phyloP scores from a whole-genome alignment of 2,113 vertebrate genomes.

The Asarcornis scutulata region DNA sequence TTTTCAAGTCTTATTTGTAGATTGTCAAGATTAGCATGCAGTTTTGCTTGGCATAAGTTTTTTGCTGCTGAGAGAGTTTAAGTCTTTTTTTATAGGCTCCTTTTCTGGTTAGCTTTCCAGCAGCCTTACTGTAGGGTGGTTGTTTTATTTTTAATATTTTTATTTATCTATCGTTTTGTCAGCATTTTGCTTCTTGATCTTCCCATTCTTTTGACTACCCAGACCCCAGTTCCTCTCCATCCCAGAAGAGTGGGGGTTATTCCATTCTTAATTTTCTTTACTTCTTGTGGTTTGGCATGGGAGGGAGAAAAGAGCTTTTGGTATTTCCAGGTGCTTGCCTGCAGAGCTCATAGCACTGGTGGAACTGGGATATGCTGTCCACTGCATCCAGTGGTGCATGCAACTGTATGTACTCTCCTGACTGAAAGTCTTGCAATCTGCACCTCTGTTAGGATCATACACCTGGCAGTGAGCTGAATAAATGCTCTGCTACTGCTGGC shows the following conservation, averaged over 20 bases:
- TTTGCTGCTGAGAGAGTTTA: background rate
- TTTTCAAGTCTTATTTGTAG: slow-evolving; percentile 6
- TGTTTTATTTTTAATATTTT: background rate
- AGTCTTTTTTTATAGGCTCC: background rate
- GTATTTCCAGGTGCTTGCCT: background rate
- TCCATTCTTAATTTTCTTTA: background rate
- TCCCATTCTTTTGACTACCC: background rate
- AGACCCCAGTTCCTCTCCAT: background rate
- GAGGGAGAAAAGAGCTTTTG: background rate
- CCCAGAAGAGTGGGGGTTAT: background rate
- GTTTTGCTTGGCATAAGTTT: background rate
- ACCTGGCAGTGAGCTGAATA: background rate
- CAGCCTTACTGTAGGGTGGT: background rate
- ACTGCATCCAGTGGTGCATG: fast-evolving
- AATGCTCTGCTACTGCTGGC: background rate
- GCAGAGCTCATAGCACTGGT: background rate
- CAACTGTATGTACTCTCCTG: background rate
- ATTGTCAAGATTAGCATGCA: background rate
- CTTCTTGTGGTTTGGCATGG: background rate
- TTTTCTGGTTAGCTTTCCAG: background rate
- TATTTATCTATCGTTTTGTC: background rate
- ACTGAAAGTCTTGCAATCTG: background rate
- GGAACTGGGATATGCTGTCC: background rate
- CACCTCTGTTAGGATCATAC: background rate
- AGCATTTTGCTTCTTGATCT: background rate